A percentile compares a stretch with the other conserved stretches of the same genome.
These are phyloP conservation scores for Pammene fasciana DNA, from an alignment of 2,888 invertebrate species.

Conservation along the genomic window DNA sequence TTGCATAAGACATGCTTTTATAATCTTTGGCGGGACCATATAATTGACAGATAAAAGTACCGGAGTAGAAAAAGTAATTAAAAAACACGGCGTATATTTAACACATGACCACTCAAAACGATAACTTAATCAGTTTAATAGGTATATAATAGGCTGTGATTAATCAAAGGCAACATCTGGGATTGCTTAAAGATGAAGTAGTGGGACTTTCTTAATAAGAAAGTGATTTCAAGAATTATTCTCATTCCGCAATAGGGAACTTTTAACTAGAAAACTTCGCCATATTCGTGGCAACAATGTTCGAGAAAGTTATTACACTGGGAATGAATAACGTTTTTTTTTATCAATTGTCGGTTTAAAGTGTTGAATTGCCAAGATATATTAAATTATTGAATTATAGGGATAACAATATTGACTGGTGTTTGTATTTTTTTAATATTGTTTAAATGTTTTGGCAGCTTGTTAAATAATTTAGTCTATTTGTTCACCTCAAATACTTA, in stretches of 20 bases:
- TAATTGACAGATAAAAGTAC: too few species aligned
- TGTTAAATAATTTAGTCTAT: too few species aligned
- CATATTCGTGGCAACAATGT: constrained; percentile 75
- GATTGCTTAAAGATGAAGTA: constrained; percentile 49
- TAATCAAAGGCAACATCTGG: constrained; percentile 42
- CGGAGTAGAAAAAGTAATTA: too few species aligned
- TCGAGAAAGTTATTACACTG: constrained; percentile 70
- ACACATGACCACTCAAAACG: background rate
- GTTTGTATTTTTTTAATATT: too few species aligned
- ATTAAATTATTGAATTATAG: background rate
- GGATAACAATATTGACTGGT: background rate
- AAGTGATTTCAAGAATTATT: constrained; percentile 79
- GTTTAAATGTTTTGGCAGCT: too few species aligned
- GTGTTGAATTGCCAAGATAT: background rate
- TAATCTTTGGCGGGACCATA: too few species aligned
- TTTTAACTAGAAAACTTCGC: constrained; percentile 83
- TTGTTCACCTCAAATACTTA: too few species aligned
- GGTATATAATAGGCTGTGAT: constrained; percentile 22
- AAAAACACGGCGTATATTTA: too few species aligned
- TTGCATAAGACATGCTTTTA: too few species aligned
- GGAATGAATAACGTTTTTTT: constrained; percentile 73
- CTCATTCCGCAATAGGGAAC: constrained; percentile 79
- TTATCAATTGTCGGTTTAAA: constrained; percentile 48
- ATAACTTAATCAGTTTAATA: constrained; percentile 8
- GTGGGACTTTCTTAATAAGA: constrained; percentile 65